phyloP scores from a whole-genome alignment of 2,113 vertebrate genomes.

The Crotophaga sulcirostris region DNA sequence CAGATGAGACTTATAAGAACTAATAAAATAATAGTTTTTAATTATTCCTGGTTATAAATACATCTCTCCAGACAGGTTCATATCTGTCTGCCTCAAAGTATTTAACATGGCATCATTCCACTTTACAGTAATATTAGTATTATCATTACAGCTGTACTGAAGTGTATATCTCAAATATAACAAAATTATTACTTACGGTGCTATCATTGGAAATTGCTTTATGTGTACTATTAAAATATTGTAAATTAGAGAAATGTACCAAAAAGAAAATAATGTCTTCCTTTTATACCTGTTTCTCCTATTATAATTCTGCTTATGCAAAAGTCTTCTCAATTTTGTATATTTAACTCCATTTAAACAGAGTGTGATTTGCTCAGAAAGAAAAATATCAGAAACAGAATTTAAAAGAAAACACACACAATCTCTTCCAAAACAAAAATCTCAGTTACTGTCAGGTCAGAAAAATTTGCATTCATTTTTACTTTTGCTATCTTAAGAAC shows the following conservation, averaged over 20 bases:
- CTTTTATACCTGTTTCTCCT: not conserved
- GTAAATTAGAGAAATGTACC: not conserved
- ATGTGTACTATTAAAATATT: not conserved
- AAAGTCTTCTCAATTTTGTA: not conserved
- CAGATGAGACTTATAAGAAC: not conserved
- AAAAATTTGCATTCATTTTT: not conserved
- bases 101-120: not conserved
- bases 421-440: not conserved
- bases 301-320: not conserved
- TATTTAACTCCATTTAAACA: not conserved
- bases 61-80: not conserved
- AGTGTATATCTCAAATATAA: not conserved
- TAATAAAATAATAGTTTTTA: not conserved
- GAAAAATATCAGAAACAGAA: not conserved
- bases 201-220: not conserved
- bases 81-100: not conserved
- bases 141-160: not conserved
- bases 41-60: not conserved
- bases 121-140: not conserved
- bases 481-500: not conserved
- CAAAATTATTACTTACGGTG: not conserved
- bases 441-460: not conserved
- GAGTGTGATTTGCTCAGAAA: not conserved
- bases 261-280: not conserved
- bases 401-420: not conserved